phyloP scores from a whole-genome alignment of 2,888 invertebrate species.

The Drosophila leonis region DNA sequence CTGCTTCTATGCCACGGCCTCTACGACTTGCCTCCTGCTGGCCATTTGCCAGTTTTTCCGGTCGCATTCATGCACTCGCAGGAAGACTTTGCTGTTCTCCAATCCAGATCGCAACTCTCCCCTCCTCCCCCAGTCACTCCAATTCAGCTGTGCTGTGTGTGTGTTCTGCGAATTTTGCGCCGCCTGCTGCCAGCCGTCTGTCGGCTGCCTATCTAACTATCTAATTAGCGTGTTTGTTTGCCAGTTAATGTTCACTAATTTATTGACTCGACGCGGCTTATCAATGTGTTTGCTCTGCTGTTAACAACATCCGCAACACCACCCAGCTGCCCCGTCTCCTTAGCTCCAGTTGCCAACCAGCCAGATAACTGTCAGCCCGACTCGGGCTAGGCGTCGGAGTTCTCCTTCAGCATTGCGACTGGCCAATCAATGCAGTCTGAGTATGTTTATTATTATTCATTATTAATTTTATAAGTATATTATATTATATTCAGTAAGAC shows the following conservation, averaged over 20 bases:
- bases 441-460: background rate
- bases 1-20: background rate
- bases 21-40: conserved; percentile 24
- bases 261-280: conserved; percentile 53
- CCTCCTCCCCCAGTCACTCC: background rate
- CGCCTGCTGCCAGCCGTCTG: conserved; percentile 27
- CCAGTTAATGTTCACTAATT: conserved; percentile 66
- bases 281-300: conserved; percentile 69
- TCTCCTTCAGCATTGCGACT: background rate
- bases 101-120: conserved; percentile 8
- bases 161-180: conserved; percentile 52
- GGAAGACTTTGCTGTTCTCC: conserved; percentile 29
- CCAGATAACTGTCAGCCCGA: background rate
- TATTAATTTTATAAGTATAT: too few relatives aligned
- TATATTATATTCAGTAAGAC: background rate
- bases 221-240: conserved; percentile 71
- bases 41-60: conserved; percentile 79
- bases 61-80: conserved; percentile 46
- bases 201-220: conserved; percentile 58
- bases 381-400: conserved; percentile 5
- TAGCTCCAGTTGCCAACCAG: background rate
- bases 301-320: conserved; percentile 68
- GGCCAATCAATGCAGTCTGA: background rate
- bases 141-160: background rate
- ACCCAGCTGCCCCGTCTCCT: conserved; percentile 3